phyloP scores from a whole-genome alignment of 2,888 invertebrate species.

The Hemaris fuciformis region DNA sequence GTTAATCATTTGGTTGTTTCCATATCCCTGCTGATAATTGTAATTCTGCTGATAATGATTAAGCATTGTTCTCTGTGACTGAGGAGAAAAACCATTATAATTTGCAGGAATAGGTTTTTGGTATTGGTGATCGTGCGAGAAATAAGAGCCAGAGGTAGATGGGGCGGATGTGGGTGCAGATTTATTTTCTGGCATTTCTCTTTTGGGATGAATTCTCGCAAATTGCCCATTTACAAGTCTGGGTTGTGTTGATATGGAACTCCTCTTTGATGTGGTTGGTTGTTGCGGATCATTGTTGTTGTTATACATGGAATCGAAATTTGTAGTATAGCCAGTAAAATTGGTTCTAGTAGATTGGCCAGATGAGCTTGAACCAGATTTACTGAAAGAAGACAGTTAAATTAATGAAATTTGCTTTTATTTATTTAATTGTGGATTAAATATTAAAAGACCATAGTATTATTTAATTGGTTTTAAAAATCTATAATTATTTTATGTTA shows the following conservation, averaged over 20 bases:
- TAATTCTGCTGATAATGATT: constrained; percentile 67
- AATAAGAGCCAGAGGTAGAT: constrained; percentile 58
- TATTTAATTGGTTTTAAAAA: not conserved
- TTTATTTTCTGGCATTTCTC: constrained; percentile 57
- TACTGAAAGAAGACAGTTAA: constrained; percentile 53
- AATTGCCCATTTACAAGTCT: constrained; percentile 68
- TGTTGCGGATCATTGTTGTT: constrained; percentile 68
- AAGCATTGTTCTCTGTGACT: constrained; percentile 64
- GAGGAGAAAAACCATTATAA: constrained; percentile 69
- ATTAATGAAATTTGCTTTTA: too few species aligned
- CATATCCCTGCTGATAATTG: constrained; percentile 64
- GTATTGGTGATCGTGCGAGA: constrained; percentile 74
- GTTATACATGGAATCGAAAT: constrained; percentile 73
- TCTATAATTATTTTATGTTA: not conserved
- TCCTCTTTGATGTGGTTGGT: constrained; percentile 62
- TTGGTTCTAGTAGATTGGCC: constrained; percentile 74
- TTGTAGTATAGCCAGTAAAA: constrained; percentile 72
- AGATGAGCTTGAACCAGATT: constrained; percentile 77
- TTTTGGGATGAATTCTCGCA: constrained; percentile 58
- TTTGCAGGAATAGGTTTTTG: constrained; percentile 61
- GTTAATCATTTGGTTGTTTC: constrained; percentile 59
- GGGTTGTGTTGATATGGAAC: constrained; percentile 61
- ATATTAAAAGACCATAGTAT: not conserved
- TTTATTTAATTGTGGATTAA: too few species aligned
- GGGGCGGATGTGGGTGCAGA: constrained; percentile 33